Conservation (phyloP, 35 echinoderm and acorn worm species). For the Chiridota heheva region DNA sequence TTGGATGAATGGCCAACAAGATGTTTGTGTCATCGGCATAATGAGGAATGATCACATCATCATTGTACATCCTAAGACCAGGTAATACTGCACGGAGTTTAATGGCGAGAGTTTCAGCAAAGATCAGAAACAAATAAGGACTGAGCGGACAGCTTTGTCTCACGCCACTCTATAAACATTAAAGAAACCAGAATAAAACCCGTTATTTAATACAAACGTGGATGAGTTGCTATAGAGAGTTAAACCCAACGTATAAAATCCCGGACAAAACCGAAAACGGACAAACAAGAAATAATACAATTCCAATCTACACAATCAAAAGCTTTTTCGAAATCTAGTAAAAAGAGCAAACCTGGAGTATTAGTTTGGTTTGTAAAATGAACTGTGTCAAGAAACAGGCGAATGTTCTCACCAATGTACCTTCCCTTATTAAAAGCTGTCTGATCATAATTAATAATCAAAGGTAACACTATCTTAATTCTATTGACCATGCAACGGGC, state of each 20-base stretch:
- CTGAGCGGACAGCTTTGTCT: no score
- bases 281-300: not conserved
- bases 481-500: not conserved
- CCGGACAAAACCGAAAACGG: constrained; percentile 25
- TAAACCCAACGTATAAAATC: no score
- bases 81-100: no score
- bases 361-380: not conserved
- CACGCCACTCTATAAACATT: no score
- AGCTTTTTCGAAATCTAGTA: constrained; percentile 26
- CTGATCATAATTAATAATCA: not conserved
- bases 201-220: not conserved
- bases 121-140: no score
- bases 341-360: constrained; percentile 24
- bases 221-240: no score
- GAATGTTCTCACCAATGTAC: constrained; percentile 27
- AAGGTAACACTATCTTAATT: not conserved
- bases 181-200: no score
- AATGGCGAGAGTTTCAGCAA: no score
- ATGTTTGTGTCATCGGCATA: constrained; percentile 27
- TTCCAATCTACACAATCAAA: constrained; percentile 33
- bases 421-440: constrained; percentile 11
- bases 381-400: constrained; percentile 3
- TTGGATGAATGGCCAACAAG: not conserved
- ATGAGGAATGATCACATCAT: no score
- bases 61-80: no score